Base-by-base conservation (phyloP, 2,888 invertebrate species). In the Dinocampus coccinellae region DNA sequence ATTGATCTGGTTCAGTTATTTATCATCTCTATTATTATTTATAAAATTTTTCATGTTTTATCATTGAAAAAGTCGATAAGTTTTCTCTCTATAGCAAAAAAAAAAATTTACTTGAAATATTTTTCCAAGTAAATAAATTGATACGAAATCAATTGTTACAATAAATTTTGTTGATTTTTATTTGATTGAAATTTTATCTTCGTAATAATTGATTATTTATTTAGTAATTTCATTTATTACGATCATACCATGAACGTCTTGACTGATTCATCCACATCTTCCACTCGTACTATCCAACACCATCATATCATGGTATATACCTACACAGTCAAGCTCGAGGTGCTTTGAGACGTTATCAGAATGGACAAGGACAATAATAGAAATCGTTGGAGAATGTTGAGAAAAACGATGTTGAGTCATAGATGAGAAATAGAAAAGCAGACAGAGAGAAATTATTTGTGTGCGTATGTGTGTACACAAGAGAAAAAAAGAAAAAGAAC, bases 371-470 rank as follows among this genome's bases (percentile, higher is more conserved):
- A 63, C 47, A 63, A 63, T 63, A 63, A 75, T 57, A 75, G 74
- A 69, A 70, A 75, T 73, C 70, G 47, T 66, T 67, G 52, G 69
- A 78, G 80, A 79, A 79, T 78, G 78, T 75, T 75, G 75, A 75
- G 76, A 7, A 16, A 47, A 76, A 75, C 73, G 73, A 69, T 72
- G 62, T 33, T 52, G 52, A 66, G 60, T 39, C n/a, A n/a, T n/a
- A n/a, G n/a, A n/a, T n/a, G n/a, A 29, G 29, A 29, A 4, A 29
- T 29, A 29, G 29, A 29, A 29, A 4, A 29, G 29, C 29, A 16
- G n/a, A 16, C 7, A 16, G 47, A 47, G 20, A 47, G 16, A n/a
- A 3, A 16, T 52, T 24, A 34, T 26, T 26, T n/a, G n/a, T n/a
- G n/a, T n/a, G n/a, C n/a, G n/a, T n/a, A n/a, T n/a, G n/a, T n/a